phyloP scores from a whole-genome alignment of 30 jellyfish, hydroid and myxozoan species.

The Hydractinia echinata region DNA sequence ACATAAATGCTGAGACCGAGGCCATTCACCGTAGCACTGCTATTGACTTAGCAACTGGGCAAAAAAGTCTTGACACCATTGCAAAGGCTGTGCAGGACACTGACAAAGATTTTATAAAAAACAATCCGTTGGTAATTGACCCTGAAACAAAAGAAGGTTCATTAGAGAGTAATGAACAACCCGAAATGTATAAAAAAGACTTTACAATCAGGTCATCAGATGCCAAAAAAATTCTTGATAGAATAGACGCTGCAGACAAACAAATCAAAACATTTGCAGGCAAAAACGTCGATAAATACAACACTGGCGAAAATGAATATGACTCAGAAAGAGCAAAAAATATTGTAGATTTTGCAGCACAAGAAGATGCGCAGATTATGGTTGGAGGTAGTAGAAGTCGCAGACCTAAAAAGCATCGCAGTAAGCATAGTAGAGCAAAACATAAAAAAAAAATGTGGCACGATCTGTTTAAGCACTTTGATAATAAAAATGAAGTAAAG shows the following conservation, averaged over 20 bases:
- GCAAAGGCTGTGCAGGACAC: constrained; percentile 16
- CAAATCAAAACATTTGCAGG: not conserved
- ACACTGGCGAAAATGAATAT: not conserved
- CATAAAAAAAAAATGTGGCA: not conserved
- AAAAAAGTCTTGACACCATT: constrained; percentile 23
- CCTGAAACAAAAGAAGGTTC: constrained; percentile 29
- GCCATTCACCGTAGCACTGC: not conserved
- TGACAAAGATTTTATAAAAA: constrained; percentile 44
- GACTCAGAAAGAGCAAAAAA: constrained; percentile 8
- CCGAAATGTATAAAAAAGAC: constrained; percentile 18
- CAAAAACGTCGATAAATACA: not conserved
- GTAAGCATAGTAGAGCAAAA: not conserved
- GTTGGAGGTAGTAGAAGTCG: constrained; percentile 41
- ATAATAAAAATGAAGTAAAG: not conserved
- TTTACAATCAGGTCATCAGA: not conserved
- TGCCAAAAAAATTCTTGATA: not conserved
- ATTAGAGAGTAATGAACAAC: not conserved
- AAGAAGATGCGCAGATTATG: constrained; percentile 14
- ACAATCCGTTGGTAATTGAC: constrained; percentile 61
- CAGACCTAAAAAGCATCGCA: not conserved
- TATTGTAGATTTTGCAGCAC: constrained; percentile 4
- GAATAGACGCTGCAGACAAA: constrained; percentile 3
- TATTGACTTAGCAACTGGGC: constrained; percentile 8
- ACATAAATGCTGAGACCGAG: not conserved
- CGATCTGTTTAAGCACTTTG: not conserved